Evolutionary conservation across 1,140 invertebrate genomes (phyloP).

Genomic region (Magallana ariakensis): DNA sequence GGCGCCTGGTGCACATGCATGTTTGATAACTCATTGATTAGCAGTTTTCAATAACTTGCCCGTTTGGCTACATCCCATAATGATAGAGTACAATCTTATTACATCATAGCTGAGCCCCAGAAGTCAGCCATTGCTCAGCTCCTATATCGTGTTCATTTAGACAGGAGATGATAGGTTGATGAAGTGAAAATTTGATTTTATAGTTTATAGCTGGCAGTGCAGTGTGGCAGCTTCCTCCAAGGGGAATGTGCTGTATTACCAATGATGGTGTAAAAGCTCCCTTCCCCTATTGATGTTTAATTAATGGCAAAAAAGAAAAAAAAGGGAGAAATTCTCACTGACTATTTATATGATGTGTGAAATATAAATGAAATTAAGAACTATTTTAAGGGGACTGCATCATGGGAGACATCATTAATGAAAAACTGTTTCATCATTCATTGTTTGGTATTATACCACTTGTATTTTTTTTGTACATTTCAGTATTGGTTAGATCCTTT

Average conservation of each 20-base stretch:
- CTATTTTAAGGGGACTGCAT: background rate
- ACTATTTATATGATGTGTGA: background rate
- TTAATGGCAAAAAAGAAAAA: background rate
- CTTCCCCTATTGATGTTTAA: slow-evolving; percentile 5
- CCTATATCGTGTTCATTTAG: slow-evolving; percentile 19
- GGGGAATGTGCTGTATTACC: background rate
- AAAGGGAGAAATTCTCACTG: background rate
- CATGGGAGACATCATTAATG: background rate
- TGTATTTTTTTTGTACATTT: slow-evolving; percentile 77
- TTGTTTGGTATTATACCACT: background rate
- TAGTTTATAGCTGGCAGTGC: background rate
- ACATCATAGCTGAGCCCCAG: background rate
- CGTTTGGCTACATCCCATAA: too few species aligned
- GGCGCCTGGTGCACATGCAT: too few species aligned
- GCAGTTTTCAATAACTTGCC: too few species aligned
- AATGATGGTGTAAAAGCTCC: background rate
- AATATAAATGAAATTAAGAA: background rate
- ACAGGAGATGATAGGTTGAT: slow-evolving; percentile 22
- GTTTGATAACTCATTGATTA: too few species aligned
- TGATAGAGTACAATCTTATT: background rate
- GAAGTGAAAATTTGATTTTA: slow-evolving; percentile 16
- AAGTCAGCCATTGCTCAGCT: background rate
- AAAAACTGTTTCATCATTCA: background rate
- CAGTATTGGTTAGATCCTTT: slow-evolving; percentile 98
- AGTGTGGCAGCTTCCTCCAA: background rate